Evolutionary conservation across 2,113 vertebrate genomes (phyloP).

Genomic region (Sapajus apella): DNA sequence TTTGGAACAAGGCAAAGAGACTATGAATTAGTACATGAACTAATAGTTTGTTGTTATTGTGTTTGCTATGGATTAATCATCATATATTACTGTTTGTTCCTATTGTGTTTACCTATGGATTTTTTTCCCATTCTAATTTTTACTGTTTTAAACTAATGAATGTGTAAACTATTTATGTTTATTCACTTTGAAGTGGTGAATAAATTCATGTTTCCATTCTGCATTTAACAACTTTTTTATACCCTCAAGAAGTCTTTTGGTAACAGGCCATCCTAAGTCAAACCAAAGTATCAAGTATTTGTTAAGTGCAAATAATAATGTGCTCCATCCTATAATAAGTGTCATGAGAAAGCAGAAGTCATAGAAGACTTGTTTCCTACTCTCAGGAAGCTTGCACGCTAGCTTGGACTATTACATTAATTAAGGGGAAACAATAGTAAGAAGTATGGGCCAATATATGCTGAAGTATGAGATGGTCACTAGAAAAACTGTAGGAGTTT

Average conservation of each 20-base stretch:
- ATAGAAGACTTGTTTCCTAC: background rate
- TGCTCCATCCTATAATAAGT: background rate
- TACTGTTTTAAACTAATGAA: background rate
- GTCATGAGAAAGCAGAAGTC: background rate
- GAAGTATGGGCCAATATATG: background rate
- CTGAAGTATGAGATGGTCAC: background rate
- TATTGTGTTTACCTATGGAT: background rate
- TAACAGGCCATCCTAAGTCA: background rate
- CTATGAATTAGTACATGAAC: background rate
- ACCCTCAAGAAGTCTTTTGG: slow-evolving; percentile 6
- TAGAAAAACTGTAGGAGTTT: background rate
- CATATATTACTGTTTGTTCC: background rate
- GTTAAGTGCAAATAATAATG: background rate
- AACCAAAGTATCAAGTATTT: background rate
- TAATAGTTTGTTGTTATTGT: background rate
- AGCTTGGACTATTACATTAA: background rate
- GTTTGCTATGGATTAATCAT: background rate
- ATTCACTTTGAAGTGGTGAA: slow-evolving; percentile 20
- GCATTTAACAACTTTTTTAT: background rate
- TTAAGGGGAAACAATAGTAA: background rate
- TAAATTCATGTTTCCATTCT: slow-evolving; percentile 2
- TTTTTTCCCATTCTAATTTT: background rate
- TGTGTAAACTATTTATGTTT: slow-evolving; percentile 34
- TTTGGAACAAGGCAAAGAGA: background rate
- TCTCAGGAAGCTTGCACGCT: background rate